phyloP scores from a whole-genome alignment of 23 tunicate genomes.

The Trididemnum nubilum region DNA sequence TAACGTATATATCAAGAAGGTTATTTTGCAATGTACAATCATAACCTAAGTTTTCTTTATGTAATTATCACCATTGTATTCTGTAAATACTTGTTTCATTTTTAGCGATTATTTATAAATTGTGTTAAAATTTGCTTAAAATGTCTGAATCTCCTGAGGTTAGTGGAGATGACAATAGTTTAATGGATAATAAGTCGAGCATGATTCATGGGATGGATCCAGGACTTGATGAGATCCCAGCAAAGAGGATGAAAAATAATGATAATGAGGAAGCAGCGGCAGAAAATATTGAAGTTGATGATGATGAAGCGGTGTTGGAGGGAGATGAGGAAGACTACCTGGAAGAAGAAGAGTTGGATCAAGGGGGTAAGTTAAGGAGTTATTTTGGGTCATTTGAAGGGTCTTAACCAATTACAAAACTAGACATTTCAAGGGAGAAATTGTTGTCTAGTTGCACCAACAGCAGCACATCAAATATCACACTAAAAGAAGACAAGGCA shows the following conservation, averaged over 20 bases:
- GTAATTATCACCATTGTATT: too few species aligned
- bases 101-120: too few species aligned
- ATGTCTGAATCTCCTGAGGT: conserved; percentile 9
- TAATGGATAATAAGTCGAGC: background rate
- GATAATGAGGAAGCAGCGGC: background rate
- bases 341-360: conserved; percentile 13
- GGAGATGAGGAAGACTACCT: background rate
- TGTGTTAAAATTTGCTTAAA: too few species aligned
- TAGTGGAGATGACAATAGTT: background rate
- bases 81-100: background rate
- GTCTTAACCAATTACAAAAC: too few species aligned
- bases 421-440: too few species aligned
- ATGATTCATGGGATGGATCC: background rate
- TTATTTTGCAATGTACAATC: too few species aligned
- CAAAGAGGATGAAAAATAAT: conserved; percentile 5
- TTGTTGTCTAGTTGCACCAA: too few species aligned
- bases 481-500: too few species aligned
- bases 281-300: conserved; percentile 4
- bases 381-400: too few species aligned
- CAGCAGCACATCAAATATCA: too few species aligned
- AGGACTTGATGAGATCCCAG: conserved; percentile 10
- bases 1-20: too few species aligned
- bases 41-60: too few species aligned
- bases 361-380: background rate
- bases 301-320: conserved; percentile 2